A percentile compares a stretch with the other conserved stretches of the same genome.
phyloP scores from a whole-genome alignment of 2,888 invertebrate genomes.

The Lithophane semibrunnea region DNA sequence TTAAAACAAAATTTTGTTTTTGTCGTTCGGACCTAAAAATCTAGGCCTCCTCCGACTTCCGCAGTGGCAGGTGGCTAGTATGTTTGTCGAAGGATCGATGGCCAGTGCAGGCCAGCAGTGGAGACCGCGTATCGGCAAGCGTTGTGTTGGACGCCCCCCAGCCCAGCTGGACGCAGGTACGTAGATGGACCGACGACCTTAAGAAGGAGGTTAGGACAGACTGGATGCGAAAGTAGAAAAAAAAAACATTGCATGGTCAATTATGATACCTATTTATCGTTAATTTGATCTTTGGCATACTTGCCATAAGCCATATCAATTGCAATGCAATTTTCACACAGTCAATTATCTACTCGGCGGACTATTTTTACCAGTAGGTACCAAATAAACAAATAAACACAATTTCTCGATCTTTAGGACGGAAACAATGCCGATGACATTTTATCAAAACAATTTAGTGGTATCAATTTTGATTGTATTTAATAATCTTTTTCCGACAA shows the following conservation, averaged over 20 bases:
- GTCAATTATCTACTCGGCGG: neutral
- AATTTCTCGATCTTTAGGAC: neutral
- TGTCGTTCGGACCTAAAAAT: too few relatives aligned
- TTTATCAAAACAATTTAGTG: conserved; percentile 49
- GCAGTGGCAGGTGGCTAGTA: too few relatives aligned
- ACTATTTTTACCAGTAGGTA: neutral
- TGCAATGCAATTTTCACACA: neutral
- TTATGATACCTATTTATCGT: neutral
- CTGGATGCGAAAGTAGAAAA: neutral
- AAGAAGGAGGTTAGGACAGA: too few relatives aligned
- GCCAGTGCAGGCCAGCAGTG: too few relatives aligned
- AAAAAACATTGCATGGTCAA: neutral
- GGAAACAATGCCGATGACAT: conserved; percentile 47
- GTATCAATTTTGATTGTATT: conserved; percentile 45
- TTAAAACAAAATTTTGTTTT: too few relatives aligned
- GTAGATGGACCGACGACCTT: too few relatives aligned
- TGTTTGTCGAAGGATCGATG: too few relatives aligned
- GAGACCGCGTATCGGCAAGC: too few relatives aligned
- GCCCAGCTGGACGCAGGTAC: too few relatives aligned
- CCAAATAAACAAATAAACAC: conserved; percentile 19
- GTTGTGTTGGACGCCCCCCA: too few relatives aligned
- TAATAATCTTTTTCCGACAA: conserved; percentile 54
- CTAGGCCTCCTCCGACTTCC: too few relatives aligned
- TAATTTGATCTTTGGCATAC: neutral
- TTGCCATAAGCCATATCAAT: neutral